These are phyloP conservation scores for Phorcus lineatus DNA, from an alignment of 2,888 invertebrate genomes.

Conservation along the genomic window DNA sequence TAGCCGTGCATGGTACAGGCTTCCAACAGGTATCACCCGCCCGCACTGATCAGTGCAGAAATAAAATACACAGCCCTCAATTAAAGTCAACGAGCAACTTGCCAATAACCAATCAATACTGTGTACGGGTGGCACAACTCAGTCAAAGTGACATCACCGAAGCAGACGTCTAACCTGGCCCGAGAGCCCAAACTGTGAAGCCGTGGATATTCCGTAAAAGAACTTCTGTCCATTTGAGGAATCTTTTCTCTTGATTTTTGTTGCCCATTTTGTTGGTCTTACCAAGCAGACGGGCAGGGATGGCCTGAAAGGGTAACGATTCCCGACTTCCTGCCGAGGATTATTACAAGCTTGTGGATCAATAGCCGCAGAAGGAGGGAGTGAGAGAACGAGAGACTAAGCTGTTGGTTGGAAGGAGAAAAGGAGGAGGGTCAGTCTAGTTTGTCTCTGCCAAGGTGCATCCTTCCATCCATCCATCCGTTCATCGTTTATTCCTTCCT, in stretches of 20 bases:
- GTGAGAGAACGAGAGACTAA: neutral
- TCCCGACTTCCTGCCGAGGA: slow-evolving; percentile 1
- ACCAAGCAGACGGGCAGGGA: neutral
- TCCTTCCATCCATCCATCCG: too few species aligned
- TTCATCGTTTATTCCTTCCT: too few species aligned
- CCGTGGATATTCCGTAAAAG: too few species aligned
- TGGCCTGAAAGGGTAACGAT: slow-evolving; percentile 10
- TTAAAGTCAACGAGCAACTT: slow-evolving; percentile 12
- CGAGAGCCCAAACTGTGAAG: neutral
- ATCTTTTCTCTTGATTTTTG: neutral
- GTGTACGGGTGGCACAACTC: neutral
- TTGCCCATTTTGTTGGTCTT: slow-evolving; percentile 6
- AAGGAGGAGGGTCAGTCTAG: neutral
- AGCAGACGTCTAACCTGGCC: neutral
- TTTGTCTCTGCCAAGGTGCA: too few species aligned
- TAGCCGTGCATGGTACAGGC: too few species aligned
- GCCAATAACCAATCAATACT: slow-evolving; percentile 16
- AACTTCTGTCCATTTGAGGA: too few species aligned
- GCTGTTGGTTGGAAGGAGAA: slow-evolving; percentile 4
- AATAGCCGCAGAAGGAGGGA: neutral
- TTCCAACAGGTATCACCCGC: neutral
- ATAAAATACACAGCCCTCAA: slow-evolving; percentile 1
- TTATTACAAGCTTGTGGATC: slow-evolving; percentile 4
- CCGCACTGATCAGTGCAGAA: neutral
- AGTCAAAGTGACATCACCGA: neutral